These are phyloP conservation scores for Crenuchus spilurus DNA, from an alignment of 2,797 vertebrate genomes.

Conservation along the genomic window DNA sequence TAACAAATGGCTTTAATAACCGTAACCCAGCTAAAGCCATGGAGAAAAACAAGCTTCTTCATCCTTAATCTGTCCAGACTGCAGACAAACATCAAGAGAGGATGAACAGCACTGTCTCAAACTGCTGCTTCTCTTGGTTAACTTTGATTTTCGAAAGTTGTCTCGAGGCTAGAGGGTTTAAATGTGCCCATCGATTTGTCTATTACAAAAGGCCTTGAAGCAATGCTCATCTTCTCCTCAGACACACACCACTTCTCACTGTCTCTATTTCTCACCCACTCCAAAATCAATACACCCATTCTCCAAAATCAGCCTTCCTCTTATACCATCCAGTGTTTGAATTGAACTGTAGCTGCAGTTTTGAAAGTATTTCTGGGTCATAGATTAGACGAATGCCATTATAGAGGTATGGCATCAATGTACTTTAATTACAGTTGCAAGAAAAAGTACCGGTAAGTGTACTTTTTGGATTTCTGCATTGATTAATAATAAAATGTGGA, in stretches of 20 bases:
- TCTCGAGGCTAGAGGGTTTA: background rate
- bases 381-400: too few species aligned
- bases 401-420: too few species aligned
- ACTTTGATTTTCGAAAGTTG: slow-evolving; percentile 9
- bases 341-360: too few species aligned
- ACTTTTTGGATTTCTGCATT: too few species aligned
- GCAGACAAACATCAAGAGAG: background rate
- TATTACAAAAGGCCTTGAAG: background rate
- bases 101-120: background rate
- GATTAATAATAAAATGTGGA: too few species aligned
- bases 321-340: background rate
- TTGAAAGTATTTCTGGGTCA: background rate
- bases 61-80: background rate
- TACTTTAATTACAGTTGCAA: too few species aligned
- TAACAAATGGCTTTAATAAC: slow-evolving; percentile 1
- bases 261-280: background rate
- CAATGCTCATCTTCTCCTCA: background rate
- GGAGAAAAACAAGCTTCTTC: background rate
- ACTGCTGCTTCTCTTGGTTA: background rate
- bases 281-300: slow-evolving; percentile 27
- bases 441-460: too few species aligned
- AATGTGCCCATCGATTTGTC: slow-evolving; percentile 7
- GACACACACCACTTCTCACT: background rate
- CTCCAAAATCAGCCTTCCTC: background rate
- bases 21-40: background rate